These are phyloP conservation scores for Bombyx huttoni DNA, from an alignment of 2,888 invertebrate genomes.

Conservation along the genomic window DNA sequence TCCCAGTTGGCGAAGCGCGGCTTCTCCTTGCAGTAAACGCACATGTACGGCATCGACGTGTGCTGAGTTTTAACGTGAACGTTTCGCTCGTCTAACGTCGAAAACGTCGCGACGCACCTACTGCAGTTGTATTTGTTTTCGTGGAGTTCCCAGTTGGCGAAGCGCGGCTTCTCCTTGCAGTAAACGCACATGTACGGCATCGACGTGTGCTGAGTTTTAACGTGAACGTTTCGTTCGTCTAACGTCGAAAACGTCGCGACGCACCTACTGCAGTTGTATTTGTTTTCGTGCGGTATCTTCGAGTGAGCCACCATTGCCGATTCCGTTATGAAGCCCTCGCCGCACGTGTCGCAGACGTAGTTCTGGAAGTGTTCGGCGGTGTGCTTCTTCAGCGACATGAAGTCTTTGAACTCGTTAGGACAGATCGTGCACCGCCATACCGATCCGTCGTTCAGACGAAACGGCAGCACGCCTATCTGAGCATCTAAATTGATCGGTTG, in stretches of 20 bases:
- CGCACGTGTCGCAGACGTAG: slow-evolving; percentile 61
- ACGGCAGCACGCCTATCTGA: slow-evolving; percentile 54
- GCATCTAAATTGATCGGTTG: slow-evolving; percentile 49
- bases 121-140: slow-evolving; percentile 59
- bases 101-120: slow-evolving; percentile 55
- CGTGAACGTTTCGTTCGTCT: slow-evolving; percentile 51
- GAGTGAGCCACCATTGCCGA: slow-evolving; percentile 59
- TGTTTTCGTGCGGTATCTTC: slow-evolving; percentile 59
- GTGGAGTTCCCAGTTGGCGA: slow-evolving; percentile 58
- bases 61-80: slow-evolving; percentile 57
- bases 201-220: slow-evolving; percentile 55
- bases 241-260: slow-evolving; percentile 52
- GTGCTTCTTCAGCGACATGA: slow-evolving; percentile 52
- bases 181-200: slow-evolving; percentile 57
- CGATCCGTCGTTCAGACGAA: slow-evolving; percentile 48
- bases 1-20: slow-evolving; percentile 63
- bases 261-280: slow-evolving; percentile 55
- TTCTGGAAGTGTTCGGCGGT: slow-evolving; percentile 59
- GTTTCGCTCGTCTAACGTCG: slow-evolving; percentile 49
- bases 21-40: slow-evolving; percentile 54
- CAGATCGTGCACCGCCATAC: slow-evolving; percentile 61
- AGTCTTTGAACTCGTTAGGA: slow-evolving; percentile 55
- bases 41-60: slow-evolving; percentile 53
- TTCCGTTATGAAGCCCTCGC: slow-evolving; percentile 61
- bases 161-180: slow-evolving; percentile 57